A percentile compares a stretch with the other conserved stretches of the same genome.
Evolutionary conservation across 2,888 invertebrate species (phyloP).

Genomic region (Scaptomyza cyrtandrae): DNA sequence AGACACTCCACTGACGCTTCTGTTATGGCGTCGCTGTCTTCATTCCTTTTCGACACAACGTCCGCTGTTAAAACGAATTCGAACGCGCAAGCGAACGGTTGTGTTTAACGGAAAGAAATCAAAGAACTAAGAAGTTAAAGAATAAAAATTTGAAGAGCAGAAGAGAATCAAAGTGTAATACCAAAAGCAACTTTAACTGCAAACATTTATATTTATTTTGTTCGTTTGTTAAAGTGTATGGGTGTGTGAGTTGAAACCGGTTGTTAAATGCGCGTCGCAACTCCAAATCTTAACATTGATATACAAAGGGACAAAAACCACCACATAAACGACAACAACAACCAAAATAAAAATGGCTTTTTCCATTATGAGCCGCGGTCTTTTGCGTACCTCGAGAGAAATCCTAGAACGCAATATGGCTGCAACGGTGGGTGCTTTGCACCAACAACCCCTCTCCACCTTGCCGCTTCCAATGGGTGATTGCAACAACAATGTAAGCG

Average conservation of each 20-base stretch:
- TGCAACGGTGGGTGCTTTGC: conserved; percentile 64
- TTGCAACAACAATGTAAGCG: conserved; percentile 66
- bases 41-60: conserved; percentile 50
- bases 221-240: conserved; percentile 19
- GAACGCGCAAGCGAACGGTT: conserved; percentile 74
- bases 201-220: conserved; percentile 30
- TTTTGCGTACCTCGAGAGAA: conserved; percentile 81
- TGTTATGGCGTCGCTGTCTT: conserved; percentile 51
- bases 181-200: conserved; percentile 51
- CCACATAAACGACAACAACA: conserved; percentile 18
- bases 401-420: conserved; percentile 80
- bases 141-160: conserved; percentile 29
- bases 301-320: conserved; percentile 18
- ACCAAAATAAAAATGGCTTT: conserved; percentile 67
- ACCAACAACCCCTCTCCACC: conserved; percentile 42
- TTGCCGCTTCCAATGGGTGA: conserved; percentile 41
- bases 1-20: conserved; percentile 22
- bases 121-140: conserved; percentile 32
- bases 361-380: conserved; percentile 74
- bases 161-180: conserved; percentile 50
- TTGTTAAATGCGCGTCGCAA: conserved; percentile 66
- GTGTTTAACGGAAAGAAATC: conserved; percentile 53
- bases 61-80: conserved; percentile 69
- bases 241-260: conserved; percentile 56
- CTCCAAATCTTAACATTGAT: conserved; percentile 44